Evolutionary conservation across 1,140 invertebrate genomes (phyloP).

Genomic region (Brachionus sp.): DNA sequence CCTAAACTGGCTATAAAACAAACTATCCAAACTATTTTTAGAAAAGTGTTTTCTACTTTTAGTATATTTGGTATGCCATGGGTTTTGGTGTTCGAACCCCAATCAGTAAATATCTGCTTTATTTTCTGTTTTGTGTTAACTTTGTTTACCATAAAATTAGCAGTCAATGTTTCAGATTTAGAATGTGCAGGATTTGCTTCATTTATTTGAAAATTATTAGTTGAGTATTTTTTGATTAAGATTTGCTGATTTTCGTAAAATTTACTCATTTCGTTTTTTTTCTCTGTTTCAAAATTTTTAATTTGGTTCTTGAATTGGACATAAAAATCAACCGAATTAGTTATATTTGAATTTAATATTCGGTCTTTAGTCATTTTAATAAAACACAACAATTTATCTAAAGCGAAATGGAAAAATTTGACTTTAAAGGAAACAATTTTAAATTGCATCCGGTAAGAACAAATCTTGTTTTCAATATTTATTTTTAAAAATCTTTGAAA

Average conservation of each 20-base stretch:
- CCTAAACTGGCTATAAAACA: slow-evolving; percentile 10
- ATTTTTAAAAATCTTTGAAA: too few species aligned
- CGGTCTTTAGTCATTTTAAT: neutral
- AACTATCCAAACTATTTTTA: slow-evolving; percentile 20
- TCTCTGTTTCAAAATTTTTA: neutral
- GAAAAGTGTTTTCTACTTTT: neutral
- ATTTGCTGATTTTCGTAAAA: neutral
- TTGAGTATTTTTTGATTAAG: neutral
- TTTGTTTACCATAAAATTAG: neutral
- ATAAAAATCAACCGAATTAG: neutral
- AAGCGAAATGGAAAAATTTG: neutral
- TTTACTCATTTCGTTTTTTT: neutral
- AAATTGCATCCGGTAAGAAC: neutral
- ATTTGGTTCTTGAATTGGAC: neutral
- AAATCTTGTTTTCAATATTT: too few species aligned
- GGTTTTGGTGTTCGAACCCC: neutral
- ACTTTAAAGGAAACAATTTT: neutral
- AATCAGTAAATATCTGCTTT: neutral
- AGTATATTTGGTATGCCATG: slow-evolving; percentile 38
- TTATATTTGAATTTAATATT: neutral
- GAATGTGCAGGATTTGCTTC: neutral
- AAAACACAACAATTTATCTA: neutral
- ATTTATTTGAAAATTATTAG: neutral
- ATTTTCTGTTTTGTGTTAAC: neutral
- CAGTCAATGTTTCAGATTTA: neutral